Percentiles rank a stretch among this genome's conserved stretches.
These are phyloP conservation scores for Oenanthe melanoleuca DNA, from an alignment of 2,113 vertebrate genomes.

Conservation along the genomic window DNA sequence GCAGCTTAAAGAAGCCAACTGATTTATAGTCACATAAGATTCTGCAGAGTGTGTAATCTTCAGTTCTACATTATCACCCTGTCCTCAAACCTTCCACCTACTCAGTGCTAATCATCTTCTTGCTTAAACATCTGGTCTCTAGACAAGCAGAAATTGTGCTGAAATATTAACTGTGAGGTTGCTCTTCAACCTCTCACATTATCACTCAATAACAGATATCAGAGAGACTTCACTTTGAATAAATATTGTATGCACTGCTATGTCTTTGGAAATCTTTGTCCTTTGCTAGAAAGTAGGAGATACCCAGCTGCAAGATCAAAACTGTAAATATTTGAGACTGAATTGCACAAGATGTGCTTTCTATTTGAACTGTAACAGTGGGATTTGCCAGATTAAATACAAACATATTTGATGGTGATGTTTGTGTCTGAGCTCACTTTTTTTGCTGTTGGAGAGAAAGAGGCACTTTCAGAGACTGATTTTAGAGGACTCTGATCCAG, in stretches of 20 bases:
- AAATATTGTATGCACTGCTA: background rate
- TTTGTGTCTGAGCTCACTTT: background rate
- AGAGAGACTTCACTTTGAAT: background rate
- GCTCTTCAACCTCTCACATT: constrained; percentile 26
- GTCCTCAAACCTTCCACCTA: background rate
- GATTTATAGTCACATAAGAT: background rate
- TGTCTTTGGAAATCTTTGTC: background rate
- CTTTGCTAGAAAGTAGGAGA: background rate
- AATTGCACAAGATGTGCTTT: background rate
- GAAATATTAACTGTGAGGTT: constrained; percentile 9
- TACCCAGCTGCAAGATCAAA: background rate
- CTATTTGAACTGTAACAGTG: background rate
- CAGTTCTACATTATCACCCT: background rate
- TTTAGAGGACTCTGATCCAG: background rate
- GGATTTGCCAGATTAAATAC: background rate
- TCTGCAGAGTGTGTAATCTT: background rate
- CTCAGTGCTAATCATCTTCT: background rate
- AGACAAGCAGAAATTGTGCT: background rate
- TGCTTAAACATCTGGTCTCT: constrained; percentile 16
- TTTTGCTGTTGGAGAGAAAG: background rate
- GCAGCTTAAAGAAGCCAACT: background rate
- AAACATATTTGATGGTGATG: background rate
- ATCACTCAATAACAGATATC: constrained; percentile 35
- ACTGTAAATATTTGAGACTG: background rate
- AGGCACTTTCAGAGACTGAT: background rate